phyloP scores from a whole-genome alignment of 1,140 invertebrate genomes.

The Berghia stephanieae region DNA sequence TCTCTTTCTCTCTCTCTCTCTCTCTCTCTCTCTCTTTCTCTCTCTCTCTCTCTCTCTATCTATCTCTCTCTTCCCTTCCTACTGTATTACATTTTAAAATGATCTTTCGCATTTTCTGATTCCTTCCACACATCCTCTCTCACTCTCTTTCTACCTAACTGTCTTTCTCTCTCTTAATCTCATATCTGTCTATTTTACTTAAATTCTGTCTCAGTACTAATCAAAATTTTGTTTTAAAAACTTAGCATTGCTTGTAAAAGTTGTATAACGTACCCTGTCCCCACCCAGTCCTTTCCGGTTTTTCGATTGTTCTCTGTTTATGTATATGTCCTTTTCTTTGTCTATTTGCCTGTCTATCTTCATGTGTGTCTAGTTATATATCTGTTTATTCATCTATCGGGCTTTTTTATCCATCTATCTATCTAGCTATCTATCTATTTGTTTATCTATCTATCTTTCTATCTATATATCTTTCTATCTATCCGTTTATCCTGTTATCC shows the following conservation, averaged over 20 bases:
- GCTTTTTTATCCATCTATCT: too few relatives aligned
- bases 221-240: neutral
- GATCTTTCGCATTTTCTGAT: neutral
- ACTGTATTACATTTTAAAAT: neutral
- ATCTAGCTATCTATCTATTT: too few relatives aligned
- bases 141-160: neutral
- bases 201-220: neutral
- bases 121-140: neutral
- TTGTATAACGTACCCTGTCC: neutral
- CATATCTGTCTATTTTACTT: neutral
- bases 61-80: neutral
- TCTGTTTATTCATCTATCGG: too few relatives aligned
- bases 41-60: slow-evolving; percentile 22
- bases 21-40: neutral
- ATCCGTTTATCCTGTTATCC: neutral
- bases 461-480: too few relatives aligned
- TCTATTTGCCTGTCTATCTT: neutral
- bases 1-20: slow-evolving; percentile 8
- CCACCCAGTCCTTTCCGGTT: neutral
- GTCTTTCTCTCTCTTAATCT: neutral
- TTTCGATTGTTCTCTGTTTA: neutral
- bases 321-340: neutral
- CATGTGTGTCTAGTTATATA: too few relatives aligned
- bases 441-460: too few relatives aligned
- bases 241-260: neutral